Evolutionary conservation across 2,797 vertebrate species (phyloP).

Genomic region (Liasis olivaceus): DNA sequence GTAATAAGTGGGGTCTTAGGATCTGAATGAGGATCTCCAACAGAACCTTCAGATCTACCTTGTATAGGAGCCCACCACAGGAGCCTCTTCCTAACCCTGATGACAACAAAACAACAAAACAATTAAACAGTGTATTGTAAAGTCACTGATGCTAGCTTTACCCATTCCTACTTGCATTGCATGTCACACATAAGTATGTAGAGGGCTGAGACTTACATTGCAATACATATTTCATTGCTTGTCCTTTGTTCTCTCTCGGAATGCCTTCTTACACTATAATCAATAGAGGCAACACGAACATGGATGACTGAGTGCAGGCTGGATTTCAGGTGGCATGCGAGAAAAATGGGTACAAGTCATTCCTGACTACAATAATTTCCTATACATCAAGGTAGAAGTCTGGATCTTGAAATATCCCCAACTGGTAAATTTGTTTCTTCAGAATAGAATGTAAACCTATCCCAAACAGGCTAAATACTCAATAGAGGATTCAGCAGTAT

Average conservation of each 20-base stretch:
- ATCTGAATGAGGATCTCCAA: neutral
- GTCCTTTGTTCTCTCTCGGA: too few relatives aligned
- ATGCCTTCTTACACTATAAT: too few relatives aligned
- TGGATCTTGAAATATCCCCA: neutral
- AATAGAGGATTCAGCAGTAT: neutral
- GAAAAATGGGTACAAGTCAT: neutral
- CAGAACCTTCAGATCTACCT: neutral
- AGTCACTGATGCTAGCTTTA: neutral
- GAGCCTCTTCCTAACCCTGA: neutral
- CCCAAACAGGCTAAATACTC: neutral
- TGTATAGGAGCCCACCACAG: neutral
- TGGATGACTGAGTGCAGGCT: neutral
- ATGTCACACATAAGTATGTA: neutral
- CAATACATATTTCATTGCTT: too few relatives aligned
- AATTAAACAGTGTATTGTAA: neutral
- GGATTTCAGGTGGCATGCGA: neutral
- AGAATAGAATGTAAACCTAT: neutral
- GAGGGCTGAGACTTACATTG: neutral
- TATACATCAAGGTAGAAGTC: neutral
- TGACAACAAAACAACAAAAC: neutral
- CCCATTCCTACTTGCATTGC: neutral
- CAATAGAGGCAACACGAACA: too few relatives aligned
- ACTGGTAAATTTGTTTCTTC: neutral
- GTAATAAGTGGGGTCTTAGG: neutral
- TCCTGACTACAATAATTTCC: neutral